Base-by-base conservation (phyloP, 2,113 vertebrate genomes). In the Entosphenus tridentatus region DNA sequence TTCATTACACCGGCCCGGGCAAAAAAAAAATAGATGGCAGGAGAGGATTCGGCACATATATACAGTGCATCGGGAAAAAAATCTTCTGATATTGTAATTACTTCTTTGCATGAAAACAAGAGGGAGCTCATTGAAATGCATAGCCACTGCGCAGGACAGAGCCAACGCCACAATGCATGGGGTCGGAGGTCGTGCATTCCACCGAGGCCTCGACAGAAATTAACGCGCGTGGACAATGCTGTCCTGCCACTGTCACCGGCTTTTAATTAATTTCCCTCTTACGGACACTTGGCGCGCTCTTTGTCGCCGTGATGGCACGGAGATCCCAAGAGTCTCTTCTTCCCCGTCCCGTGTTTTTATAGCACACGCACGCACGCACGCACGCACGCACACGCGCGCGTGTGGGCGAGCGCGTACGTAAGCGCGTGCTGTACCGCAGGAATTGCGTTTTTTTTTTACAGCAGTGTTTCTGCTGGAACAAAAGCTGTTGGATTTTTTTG, bases 61-160 rank as follows among this genome's bases (percentile, higher is more conserved):
- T 39, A 39, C 39, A 39, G 39, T 39, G 39, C 39, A 39, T 39
- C 39, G 39, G 39, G 39, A 39, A 39, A 39, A 39, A 18, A 65
- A 65, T 65, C 59, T 11, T 65, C 83, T 83, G 81, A 86, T 84
- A 82, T 87, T 86, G 85, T 95, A 91, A 96, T 95, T 91, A 92
- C 88, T 83, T 82, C 82, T 77, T 80, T 65, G n/a, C 59, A 16
- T 65, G 39, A 39, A 39, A 39, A 39, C 39, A 39, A 39, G 39
- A 39, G 39, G 39, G 39, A 65, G 59, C 59, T 65, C 59, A 65
- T 65, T 65, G 18, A 65, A 18, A 65, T 65, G 59, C 59, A 65
- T 18, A 65, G 59, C 59, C 59, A 16, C 18, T 9, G 10, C 14
- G 18, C 18, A 65, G 59, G 39, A 39, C 39, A 39, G 39, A 65